phyloP scores from a whole-genome alignment of 1,140 invertebrate genomes.

The Solen grandis region DNA sequence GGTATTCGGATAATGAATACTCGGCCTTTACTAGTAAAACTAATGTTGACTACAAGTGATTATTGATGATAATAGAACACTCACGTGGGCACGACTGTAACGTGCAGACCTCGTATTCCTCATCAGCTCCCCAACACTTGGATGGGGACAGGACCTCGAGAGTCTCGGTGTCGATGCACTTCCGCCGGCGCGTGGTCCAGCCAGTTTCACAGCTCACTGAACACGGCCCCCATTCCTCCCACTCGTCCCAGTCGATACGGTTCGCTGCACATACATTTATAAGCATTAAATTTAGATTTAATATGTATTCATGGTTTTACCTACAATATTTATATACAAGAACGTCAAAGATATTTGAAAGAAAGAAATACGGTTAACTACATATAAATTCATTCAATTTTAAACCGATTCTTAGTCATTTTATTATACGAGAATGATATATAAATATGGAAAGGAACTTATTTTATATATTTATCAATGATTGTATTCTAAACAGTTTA shows the following conservation, averaged over 20 bases:
- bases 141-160: constrained; percentile 19
- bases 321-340: neutral
- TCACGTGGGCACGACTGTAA: constrained; percentile 70
- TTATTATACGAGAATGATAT: too few relatives aligned
- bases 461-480: too few relatives aligned
- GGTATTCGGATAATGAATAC: too few relatives aligned
- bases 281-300: neutral
- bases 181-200: constrained; percentile 63
- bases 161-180: constrained; percentile 61
- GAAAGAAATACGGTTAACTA: too few relatives aligned
- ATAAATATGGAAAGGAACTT: too few relatives aligned
- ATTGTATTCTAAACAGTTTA: too few relatives aligned
- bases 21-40: too few relatives aligned
- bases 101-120: constrained; percentile 64
- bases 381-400: too few relatives aligned
- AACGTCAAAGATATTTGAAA: neutral
- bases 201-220: constrained; percentile 41
- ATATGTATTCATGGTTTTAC: neutral
- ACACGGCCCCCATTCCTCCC: constrained; percentile 59
- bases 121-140: constrained; percentile 65
- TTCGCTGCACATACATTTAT: too few relatives aligned
- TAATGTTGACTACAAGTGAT: too few relatives aligned
- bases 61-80: constrained; percentile 31
- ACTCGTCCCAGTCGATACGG: constrained; percentile 63
- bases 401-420: too few relatives aligned